Conservation (phyloP, 1,140 invertebrate genomes). For the Carcinoscorpius rotundicauda region DNA sequence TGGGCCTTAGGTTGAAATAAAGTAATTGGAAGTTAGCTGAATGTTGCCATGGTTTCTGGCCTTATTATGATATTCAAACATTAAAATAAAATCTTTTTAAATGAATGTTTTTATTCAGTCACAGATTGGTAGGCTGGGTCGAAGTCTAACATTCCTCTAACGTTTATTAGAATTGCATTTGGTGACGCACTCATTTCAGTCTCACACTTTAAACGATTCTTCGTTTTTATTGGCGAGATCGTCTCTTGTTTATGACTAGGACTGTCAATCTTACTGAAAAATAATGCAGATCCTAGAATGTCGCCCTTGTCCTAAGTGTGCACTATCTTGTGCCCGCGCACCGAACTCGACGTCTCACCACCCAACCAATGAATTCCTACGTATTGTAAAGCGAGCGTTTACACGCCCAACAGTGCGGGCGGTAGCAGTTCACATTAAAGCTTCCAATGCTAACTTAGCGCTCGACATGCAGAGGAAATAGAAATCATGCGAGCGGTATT, state of each 20-base stretch:
- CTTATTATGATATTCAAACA: constrained; percentile 4
- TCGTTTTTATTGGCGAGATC: constrained; percentile 1
- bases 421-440: too few relatives aligned
- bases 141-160: neutral
- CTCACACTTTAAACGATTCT: neutral
- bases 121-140: neutral
- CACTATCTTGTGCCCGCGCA: too few relatives aligned
- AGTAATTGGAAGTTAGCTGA: constrained; percentile 1
- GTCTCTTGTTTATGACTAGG: constrained; percentile 2
- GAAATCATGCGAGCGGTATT: too few relatives aligned
- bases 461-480: too few relatives aligned
- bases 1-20: neutral
- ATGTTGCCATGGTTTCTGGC: constrained; percentile 1
- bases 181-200: neutral
- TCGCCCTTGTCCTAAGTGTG: too few relatives aligned
- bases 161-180: constrained; percentile 2
- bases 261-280: neutral
- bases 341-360: too few relatives aligned
- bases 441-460: too few relatives aligned
- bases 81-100: neutral
- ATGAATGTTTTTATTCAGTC: constrained; percentile 1
- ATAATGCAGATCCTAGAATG: neutral
- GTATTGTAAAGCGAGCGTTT: too few relatives aligned
- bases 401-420: too few relatives aligned
- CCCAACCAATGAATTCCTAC: too few relatives aligned